These are phyloP conservation scores for Dendrocopos noguchii DNA, from an alignment of 2,113 vertebrate genomes.

Conservation along the genomic window DNA sequence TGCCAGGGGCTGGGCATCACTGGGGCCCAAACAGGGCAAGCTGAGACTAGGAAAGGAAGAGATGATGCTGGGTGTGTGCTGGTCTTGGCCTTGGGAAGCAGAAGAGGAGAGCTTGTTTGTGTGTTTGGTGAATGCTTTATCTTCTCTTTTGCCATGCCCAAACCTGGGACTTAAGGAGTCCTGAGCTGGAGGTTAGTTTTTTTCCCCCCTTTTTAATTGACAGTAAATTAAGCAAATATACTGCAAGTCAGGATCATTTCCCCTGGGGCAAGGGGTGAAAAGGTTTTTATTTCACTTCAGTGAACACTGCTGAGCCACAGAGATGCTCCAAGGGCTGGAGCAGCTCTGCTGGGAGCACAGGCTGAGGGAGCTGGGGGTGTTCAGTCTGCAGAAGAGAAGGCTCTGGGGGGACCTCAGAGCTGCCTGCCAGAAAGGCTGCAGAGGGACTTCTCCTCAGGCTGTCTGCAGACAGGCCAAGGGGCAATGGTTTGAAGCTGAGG, in stretches of 20 bases:
- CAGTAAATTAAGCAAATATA: not conserved
- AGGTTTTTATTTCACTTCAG: not conserved
- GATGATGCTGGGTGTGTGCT: not conserved
- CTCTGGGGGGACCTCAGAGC: no score
- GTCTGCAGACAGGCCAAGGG: no score
- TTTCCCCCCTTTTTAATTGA: not conserved
- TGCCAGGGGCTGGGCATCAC: not conserved
- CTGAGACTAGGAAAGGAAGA: not conserved
- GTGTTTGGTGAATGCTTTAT: not conserved
- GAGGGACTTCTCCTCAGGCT: no score
- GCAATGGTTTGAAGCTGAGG: no score
- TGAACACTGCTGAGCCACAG: not conserved
- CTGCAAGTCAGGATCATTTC: not conserved
- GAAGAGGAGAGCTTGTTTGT: not conserved
- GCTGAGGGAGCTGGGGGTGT: no score
- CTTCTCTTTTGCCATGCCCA: not conserved
- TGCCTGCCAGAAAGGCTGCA: no score
- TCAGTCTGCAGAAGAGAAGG: no score
- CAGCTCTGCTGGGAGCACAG: no score
- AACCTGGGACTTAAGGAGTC: not conserved
- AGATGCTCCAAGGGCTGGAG: no score
- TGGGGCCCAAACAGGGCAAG: not conserved
- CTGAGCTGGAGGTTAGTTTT: not conserved
- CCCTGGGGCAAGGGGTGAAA: not conserved
- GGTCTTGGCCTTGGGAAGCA: not conserved